Conservation (phyloP, 2,797 vertebrate genomes). For the Psittacula echo region DNA sequence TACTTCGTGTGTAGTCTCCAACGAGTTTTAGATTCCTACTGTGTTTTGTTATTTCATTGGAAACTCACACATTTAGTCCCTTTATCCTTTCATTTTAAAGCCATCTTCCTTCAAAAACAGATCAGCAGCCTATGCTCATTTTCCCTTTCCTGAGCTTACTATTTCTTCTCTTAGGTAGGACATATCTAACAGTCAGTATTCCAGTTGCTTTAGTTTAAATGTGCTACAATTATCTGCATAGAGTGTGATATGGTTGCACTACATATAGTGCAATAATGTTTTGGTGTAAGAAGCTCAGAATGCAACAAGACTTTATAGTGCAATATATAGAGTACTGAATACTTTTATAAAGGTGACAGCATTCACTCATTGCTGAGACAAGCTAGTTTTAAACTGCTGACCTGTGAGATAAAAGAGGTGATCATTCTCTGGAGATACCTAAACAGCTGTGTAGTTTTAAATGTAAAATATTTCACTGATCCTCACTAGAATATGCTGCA, state of each 20-base stretch:
- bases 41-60: not conserved
- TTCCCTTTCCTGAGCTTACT: not conserved
- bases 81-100: not conserved
- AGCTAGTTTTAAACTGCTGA: slow-evolving; percentile 7
- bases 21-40: not conserved
- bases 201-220: not conserved
- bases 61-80: not conserved
- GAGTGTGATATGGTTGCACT: not conserved
- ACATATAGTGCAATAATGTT: not conserved
- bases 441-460: not conserved
- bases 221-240: not conserved
- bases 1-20: not conserved
- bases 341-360: not conserved
- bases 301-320: not conserved
- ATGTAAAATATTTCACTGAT: not conserved
- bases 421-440: not conserved
- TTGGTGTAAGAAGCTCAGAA: not conserved
- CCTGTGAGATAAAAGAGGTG: not conserved
- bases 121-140: not conserved
- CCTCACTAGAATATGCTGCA: not conserved
- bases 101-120: not conserved
- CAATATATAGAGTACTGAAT: not conserved
- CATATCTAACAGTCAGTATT: not conserved
- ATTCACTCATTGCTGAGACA: not conserved
- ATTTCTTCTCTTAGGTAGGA: not conserved